Conservation (phyloP, 2,113 vertebrate species). For the Megaleporinus macrocephalus region DNA sequence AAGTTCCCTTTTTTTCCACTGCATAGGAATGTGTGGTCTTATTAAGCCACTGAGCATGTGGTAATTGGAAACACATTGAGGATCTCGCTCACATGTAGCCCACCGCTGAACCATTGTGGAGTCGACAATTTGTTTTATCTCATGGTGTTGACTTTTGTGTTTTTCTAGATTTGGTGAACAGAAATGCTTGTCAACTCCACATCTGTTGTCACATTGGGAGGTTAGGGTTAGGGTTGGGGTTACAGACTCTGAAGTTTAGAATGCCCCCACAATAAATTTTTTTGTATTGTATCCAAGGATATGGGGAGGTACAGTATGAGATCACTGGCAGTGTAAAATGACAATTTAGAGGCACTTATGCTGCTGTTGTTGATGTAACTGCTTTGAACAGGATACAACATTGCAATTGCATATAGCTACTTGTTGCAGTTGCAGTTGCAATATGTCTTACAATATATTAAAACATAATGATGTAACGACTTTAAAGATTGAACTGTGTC, state of each 20-base stretch:
- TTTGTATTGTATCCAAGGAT: background rate
- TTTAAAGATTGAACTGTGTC: no score
- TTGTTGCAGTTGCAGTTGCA: no score
- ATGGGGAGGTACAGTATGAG: no score
- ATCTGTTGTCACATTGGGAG: background rate
- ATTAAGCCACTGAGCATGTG: slow-evolving; percentile 37
- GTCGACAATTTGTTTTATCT: slow-evolving; percentile 46
- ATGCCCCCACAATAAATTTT: background rate
- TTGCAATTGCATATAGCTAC: no score
- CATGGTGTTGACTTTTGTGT: slow-evolving; percentile 6
- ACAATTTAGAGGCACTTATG: background rate
- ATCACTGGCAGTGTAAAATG: background rate
- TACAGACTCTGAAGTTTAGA: no score
- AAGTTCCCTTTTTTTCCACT: background rate
- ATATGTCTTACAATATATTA: no score
- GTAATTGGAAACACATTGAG: slow-evolving; percentile 57
- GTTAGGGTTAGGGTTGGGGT: no score
- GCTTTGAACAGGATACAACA: no score
- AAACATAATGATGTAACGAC: no score
- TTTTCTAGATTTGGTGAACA: slow-evolving; percentile 38
- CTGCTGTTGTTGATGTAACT: background rate
- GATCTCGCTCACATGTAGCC: slow-evolving; percentile 23
- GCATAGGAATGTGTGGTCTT: slow-evolving; percentile 47
- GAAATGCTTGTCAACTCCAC: slow-evolving; percentile 28
- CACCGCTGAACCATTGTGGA: slow-evolving; percentile 27